Evolutionary conservation across 2,797 vertebrate genomes (phyloP).

Genomic region (Hippoglossus hippoglossus): DNA sequence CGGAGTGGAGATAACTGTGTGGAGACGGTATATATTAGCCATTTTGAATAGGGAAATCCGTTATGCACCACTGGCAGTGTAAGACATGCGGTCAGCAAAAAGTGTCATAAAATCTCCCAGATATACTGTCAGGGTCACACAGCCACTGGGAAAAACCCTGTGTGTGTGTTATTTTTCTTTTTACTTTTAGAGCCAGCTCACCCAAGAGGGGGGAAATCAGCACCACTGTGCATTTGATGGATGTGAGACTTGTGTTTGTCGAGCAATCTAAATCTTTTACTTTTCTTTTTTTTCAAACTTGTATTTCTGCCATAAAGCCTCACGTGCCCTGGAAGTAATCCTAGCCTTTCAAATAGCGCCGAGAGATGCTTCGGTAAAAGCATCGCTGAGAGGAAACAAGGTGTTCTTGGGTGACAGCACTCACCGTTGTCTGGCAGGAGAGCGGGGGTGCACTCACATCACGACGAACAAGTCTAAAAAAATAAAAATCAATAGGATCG

Average conservation of each 20-base stretch:
- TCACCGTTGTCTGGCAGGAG: constrained; percentile 31
- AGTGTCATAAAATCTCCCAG: constrained; percentile 67
- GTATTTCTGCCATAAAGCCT: constrained; percentile 31
- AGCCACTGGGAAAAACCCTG: constrained; percentile 35
- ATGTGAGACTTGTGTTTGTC: constrained; percentile 29
- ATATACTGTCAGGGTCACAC: constrained; percentile 64
- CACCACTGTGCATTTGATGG: constrained; percentile 32
- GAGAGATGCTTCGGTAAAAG: constrained; percentile 34
- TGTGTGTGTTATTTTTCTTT: constrained; percentile 30
- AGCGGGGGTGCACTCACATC: constrained; percentile 1
- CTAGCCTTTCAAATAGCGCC: constrained; percentile 18
- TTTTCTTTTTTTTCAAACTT: constrained; percentile 20
- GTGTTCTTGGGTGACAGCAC: constrained; percentile 25
- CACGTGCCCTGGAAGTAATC: constrained; percentile 22
- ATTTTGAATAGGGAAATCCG: constrained; percentile 58
- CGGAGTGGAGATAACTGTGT: constrained; percentile 13
- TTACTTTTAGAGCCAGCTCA: constrained; percentile 20
- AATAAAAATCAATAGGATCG: not conserved
- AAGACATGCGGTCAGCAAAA: constrained; percentile 71
- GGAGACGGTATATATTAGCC: constrained; percentile 55
- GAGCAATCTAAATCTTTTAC: constrained; percentile 24
- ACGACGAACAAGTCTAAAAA: not conserved
- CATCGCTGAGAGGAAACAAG: constrained; percentile 23
- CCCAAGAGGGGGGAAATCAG: constrained; percentile 23
- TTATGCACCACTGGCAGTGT: constrained; percentile 62